Conservation (phyloP, 2,797 vertebrate genomes). For the Falco berigora region DNA sequence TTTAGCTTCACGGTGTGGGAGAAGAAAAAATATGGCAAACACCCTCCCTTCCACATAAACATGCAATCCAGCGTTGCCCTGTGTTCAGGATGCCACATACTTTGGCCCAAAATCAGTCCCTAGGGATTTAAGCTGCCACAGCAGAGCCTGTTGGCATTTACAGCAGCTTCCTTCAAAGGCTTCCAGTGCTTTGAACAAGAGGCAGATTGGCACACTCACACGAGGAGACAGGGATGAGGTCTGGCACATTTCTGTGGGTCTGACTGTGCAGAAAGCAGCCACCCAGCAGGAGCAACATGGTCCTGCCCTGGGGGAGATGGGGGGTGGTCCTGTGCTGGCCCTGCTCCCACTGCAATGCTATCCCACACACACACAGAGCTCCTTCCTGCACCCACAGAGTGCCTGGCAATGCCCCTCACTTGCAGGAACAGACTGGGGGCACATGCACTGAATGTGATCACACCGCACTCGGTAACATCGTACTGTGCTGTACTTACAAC, state of each 20-base stretch:
- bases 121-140: neutral
- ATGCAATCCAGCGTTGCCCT: neutral
- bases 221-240: accelerated
- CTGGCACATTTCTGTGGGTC: neutral
- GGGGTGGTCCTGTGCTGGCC: neutral
- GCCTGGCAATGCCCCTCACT: neutral
- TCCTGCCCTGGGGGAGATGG: neutral
- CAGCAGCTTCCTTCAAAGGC: neutral
- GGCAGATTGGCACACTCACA: neutral
- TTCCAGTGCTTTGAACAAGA: neutral
- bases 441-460: accelerated
- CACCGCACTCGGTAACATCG: too few species aligned
- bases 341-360: accelerated
- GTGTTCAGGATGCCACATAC: accelerated
- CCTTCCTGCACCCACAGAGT: neutral
- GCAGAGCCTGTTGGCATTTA: neutral
- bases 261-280: neutral
- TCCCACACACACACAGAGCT: neutral
- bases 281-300: accelerated
- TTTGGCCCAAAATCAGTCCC: neutral
- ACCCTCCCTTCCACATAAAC: neutral
- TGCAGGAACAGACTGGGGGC: too few species aligned
- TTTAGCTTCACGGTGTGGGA: neutral
- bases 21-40: neutral
- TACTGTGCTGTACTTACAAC: accelerated